Conservation (phyloP, 2,797 vertebrate genomes). For the Pipistrellus pipistrellus region DNA sequence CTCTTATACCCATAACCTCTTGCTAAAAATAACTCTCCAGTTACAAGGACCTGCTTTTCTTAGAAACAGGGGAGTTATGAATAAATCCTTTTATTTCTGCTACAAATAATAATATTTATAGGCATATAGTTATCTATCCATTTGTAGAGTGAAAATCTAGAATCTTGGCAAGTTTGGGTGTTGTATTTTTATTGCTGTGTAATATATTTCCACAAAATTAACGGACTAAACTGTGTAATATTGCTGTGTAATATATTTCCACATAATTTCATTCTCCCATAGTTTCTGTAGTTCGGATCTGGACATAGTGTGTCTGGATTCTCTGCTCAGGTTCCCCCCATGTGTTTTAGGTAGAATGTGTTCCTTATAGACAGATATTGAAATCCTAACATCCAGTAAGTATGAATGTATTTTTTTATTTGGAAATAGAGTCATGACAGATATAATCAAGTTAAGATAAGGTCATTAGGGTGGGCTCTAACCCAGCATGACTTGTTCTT, state of each 20-base stretch:
- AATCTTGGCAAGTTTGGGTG: not conserved
- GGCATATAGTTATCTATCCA: not conserved
- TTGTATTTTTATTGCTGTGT: not conserved
- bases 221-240: not conserved
- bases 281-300: not conserved
- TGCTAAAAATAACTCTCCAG: not conserved
- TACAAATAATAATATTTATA: not conserved
- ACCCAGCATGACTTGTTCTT: not conserved
- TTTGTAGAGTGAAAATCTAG: not conserved
- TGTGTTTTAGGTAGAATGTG: not conserved
- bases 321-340: not conserved
- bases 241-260: not conserved
- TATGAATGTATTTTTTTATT: not conserved
- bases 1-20: not conserved
- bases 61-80: not conserved
- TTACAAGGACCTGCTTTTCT: not conserved
- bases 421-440: not conserved
- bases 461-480: not conserved
- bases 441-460: not conserved
- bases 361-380: not conserved
- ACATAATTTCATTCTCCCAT: not conserved
- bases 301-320: not conserved
- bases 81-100: constrained; percentile 39
- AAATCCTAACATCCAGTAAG: not conserved
- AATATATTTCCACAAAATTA: not conserved